phyloP scores from a whole-genome alignment of 2,113 vertebrate species.

The Illadopsis cleaveri region DNA sequence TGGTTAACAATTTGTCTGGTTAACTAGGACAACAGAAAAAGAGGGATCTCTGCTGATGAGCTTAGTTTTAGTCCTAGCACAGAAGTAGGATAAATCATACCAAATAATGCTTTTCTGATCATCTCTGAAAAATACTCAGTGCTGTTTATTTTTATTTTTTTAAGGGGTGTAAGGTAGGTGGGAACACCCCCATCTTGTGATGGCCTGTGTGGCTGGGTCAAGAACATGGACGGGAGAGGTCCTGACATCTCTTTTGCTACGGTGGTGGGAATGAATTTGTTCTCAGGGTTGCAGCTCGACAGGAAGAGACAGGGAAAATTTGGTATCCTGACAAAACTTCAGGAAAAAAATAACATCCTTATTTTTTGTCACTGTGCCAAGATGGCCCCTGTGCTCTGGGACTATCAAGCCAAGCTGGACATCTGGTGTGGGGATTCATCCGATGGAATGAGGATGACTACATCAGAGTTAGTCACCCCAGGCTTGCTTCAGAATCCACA shows the following conservation, averaged over 20 bases:
- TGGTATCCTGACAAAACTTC: slow-evolving; percentile 55
- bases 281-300: slow-evolving; percentile 58
- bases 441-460: not conserved
- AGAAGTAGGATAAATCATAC: not conserved
- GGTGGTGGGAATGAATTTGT: slow-evolving; percentile 55
- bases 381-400: not conserved
- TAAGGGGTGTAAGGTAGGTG: not conserved
- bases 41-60: not conserved
- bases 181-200: not conserved
- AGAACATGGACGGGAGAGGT: not conserved
- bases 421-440: slow-evolving; percentile 28
- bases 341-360: slow-evolving; percentile 55
- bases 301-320: slow-evolving; percentile 60
- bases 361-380: slow-evolving; percentile 34
- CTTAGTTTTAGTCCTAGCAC: not conserved
- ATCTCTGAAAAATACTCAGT: not conserved
- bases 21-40: not conserved
- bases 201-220: not conserved
- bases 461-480: not conserved
- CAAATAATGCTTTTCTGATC: not conserved
- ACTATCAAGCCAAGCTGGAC: not conserved
- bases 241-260: not conserved
- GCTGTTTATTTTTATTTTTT: not conserved
- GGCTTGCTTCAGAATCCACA: not conserved
- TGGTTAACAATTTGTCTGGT: not conserved